Evolutionary conservation across 2,888 invertebrate species (phyloP).

Genomic region (Balanococcus diminutus): DNA sequence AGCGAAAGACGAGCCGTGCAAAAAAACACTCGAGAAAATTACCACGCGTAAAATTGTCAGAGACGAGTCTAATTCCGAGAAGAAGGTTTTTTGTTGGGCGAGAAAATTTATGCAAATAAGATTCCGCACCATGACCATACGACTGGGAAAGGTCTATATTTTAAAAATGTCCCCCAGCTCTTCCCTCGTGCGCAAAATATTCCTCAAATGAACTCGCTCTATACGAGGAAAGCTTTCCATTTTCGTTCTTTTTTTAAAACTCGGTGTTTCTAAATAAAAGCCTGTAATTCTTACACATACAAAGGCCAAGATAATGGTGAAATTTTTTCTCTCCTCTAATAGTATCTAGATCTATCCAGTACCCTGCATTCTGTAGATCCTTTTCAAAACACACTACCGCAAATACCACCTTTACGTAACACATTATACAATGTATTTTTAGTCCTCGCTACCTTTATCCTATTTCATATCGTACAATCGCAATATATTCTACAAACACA

Average conservation of each 20-base stretch:
- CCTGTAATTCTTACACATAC: neutral
- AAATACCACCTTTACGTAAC: too few species aligned
- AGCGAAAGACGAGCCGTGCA: too few species aligned
- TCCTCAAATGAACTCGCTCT: neutral
- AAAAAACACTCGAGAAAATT: neutral
- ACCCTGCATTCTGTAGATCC: neutral
- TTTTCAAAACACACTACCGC: neutral
- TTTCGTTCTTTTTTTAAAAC: neutral
- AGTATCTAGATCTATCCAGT: neutral
- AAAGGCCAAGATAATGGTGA: neutral
- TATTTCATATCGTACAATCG: neutral
- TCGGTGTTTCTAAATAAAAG: neutral
- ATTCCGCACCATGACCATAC: neutral
- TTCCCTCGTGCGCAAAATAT: neutral
- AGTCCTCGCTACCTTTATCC: neutral
- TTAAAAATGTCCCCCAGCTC: neutral
- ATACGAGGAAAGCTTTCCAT: neutral
- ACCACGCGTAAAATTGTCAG: neutral
- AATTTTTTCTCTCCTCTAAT: neutral
- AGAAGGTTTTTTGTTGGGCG: neutral
- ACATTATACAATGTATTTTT: too few species aligned
- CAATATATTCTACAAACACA: neutral
- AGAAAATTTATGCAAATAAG: conserved; percentile 16
- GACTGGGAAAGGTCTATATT: neutral
- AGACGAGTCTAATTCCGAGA: neutral